phyloP scores from a whole-genome alignment of 2,113 vertebrate genomes.

The Bungarus multicinctus region DNA sequence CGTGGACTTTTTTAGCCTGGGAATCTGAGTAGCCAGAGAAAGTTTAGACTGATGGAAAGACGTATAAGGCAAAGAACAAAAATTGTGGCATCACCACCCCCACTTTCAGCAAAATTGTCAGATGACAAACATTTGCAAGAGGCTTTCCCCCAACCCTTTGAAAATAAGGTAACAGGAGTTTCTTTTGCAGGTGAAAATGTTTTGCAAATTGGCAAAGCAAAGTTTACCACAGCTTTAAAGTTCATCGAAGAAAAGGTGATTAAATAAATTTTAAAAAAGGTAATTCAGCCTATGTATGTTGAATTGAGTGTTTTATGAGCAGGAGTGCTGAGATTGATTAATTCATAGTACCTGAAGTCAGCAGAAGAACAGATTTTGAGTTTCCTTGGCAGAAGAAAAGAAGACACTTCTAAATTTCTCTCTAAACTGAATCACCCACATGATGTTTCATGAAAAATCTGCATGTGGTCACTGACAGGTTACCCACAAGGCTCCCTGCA shows the following conservation, averaged over 20 bases:
- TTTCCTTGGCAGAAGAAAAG: neutral
- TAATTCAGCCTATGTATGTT: neutral
- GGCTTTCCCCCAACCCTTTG: neutral
- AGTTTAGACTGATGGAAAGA: neutral
- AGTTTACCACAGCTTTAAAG: neutral
- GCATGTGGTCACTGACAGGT: neutral
- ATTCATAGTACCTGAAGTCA: neutral
- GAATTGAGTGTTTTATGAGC: neutral
- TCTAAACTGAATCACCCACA: neutral
- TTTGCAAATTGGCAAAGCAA: neutral
- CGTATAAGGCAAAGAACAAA: neutral
- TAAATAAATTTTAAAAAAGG: neutral
- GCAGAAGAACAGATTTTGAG: neutral
- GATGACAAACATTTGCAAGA: neutral
- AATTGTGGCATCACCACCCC: neutral
- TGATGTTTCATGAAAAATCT: neutral
- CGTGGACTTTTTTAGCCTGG: neutral
- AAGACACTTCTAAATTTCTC: neutral
- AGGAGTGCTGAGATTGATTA: neutral
- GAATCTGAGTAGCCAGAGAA: neutral
- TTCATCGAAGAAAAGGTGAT: neutral
- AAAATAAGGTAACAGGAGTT: neutral
- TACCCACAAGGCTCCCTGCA: neutral
- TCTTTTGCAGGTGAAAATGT: neutral
- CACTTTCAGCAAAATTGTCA: neutral